These are phyloP conservation scores for Rhagium mordax DNA, from an alignment of 2,888 invertebrate species.

Conservation along the genomic window DNA sequence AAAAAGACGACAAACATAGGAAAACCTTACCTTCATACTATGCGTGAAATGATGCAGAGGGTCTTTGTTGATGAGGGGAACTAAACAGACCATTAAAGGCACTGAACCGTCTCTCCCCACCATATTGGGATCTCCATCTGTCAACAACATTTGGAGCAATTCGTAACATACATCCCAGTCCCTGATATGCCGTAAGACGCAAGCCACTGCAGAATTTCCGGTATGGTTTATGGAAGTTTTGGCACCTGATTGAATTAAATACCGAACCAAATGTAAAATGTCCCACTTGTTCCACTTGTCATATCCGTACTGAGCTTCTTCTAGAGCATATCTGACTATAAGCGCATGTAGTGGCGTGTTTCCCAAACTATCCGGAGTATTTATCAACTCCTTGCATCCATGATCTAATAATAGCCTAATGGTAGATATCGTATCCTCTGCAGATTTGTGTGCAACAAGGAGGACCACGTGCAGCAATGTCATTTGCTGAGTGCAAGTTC, in stretches of 20 bases:
- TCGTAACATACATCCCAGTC: conserved; percentile 80
- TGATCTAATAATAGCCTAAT: conserved; percentile 80
- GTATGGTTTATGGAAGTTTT: conserved; percentile 80
- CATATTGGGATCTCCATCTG: conserved; percentile 78
- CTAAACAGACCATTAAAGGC: conserved; percentile 82
- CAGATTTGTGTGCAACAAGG: conserved; percentile 79
- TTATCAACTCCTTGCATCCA: conserved; percentile 82
- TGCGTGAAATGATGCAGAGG: conserved; percentile 81
- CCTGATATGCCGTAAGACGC: conserved; percentile 79
- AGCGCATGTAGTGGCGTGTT: conserved; percentile 83
- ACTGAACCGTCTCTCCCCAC: conserved; percentile 82
- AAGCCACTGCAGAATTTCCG: conserved; percentile 80
- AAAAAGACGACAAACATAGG: too few relatives aligned
- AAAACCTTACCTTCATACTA: conserved; percentile 79
- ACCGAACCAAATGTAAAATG: conserved; percentile 78
- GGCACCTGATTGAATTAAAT: conserved; percentile 77
- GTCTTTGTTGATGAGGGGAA: conserved; percentile 83
- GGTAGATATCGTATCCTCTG: conserved; percentile 80
- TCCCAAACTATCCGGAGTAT: conserved; percentile 80
- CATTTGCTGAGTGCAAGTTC: conserved; percentile 82
- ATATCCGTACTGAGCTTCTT: conserved; percentile 79
- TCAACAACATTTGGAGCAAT: conserved; percentile 74
- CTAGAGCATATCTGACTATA: conserved; percentile 78
- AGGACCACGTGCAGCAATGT: conserved; percentile 80
- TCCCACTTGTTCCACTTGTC: conserved; percentile 84